Evolutionary conservation across 1,140 invertebrate species (phyloP), one percentile per base, ranked within the genome.

Genomic region (Protaetia brevitarsis): DNA sequence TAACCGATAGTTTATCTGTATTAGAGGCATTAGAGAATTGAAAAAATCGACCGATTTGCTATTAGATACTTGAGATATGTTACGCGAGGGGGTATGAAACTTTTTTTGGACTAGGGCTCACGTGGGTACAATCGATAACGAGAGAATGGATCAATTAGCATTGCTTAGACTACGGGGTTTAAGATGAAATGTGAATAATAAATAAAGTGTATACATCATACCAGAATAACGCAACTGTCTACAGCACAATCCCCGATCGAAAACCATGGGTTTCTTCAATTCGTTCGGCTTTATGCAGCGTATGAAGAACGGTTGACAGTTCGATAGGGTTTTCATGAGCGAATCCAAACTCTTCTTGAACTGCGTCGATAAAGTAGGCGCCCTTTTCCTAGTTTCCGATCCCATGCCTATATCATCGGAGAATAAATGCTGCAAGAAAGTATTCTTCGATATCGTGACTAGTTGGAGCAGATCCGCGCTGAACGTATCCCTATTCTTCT

Each of bases 281-380:
- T 99, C 97, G 78, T 99, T 99, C 3, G 98, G 97, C 78, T 99
- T 99, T 64, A 99, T 98, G 79, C 98, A 99, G 41, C 98, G 82
- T 66, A 99, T 96, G 76, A 99, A 99, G 80, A 98, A 99, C 4
- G 97, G 97, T 74, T 99, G 95, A 78, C 97, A 98, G 60, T 87
- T 92, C 66, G 92, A 89, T 41, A 99, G 81, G 0, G 96, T 97
- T 76, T 89, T 90, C 97, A 99, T 99, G 4, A 99, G 81, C 0
- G 89, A 87, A 77, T 99, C 97, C 58, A 99, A 82, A 31, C 95
- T 97, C 74, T 95, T 97, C 78, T 98, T 97, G 74, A 99, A 99
- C 78, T 99, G 96, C 0, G 93, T 94, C 2, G 95, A 97, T 7
- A 99, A 79, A 0, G 96, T 99, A 0, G 95, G 95, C 0, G 96